These are phyloP conservation scores for Rhingia rostrata DNA, from an alignment of 2,888 invertebrate genomes.

Conservation along the genomic window DNA sequence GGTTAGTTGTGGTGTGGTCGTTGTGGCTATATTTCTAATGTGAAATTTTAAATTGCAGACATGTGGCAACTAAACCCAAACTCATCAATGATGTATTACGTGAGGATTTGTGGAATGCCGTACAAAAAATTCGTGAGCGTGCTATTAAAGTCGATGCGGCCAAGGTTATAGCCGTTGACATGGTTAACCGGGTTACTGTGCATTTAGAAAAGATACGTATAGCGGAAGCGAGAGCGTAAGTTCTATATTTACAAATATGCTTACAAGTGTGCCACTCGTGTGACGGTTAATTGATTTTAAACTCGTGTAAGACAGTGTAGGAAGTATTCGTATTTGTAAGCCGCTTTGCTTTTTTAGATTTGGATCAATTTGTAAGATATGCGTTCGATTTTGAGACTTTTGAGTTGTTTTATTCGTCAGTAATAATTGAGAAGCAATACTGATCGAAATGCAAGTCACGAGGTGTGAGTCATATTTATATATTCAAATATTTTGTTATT, in stretches of 20 bases:
- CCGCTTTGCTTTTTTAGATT: too few relatives aligned
- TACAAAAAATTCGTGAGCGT: slow-evolving; percentile 89
- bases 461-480: too few relatives aligned
- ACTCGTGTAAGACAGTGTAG: too few relatives aligned
- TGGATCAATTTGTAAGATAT: too few relatives aligned
- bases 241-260: slow-evolving; percentile 75
- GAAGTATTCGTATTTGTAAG: too few relatives aligned
- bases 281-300: too few relatives aligned
- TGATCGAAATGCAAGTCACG: too few relatives aligned
- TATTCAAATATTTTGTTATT: too few relatives aligned
- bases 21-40: slow-evolving; percentile 80
- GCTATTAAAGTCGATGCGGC: slow-evolving; percentile 90
- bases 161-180: slow-evolving; percentile 91
- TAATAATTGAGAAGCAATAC: too few relatives aligned
- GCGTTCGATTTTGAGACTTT: too few relatives aligned
- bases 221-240: slow-evolving; percentile 90
- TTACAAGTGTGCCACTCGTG: too few relatives aligned
- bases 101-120: slow-evolving; percentile 92
- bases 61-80: slow-evolving; percentile 87
- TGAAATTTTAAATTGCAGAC: slow-evolving; percentile 78
- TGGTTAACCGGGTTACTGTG: slow-evolving; percentile 90
- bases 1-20: slow-evolving; percentile 75
- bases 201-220: slow-evolving; percentile 94
- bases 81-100: slow-evolving; percentile 87
- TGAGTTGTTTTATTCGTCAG: too few relatives aligned